These are phyloP conservation scores for Lagria hirta DNA, from an alignment of 2,888 invertebrate genomes.

Conservation along the genomic window DNA sequence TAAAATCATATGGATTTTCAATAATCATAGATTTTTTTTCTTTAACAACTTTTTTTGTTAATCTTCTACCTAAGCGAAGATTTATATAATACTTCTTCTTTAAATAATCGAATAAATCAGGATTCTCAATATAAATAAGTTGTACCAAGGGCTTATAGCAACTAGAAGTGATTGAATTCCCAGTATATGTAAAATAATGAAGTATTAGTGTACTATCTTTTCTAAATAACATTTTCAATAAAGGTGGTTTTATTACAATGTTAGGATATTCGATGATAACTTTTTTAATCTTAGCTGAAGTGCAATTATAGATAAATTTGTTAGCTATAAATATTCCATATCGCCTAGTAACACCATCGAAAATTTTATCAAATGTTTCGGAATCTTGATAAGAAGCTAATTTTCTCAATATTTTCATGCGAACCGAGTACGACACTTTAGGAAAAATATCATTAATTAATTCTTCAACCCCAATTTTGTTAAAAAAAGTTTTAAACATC, in stretches of 20 bases:
- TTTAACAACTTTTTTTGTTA: too few species aligned
- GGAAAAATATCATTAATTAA: conserved; percentile 36
- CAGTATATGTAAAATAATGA: too few species aligned
- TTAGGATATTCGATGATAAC: conserved; percentile 25
- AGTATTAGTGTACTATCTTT: too few species aligned
- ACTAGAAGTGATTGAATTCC: too few species aligned
- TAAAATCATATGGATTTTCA: neutral
- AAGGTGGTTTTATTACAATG: conserved; percentile 27
- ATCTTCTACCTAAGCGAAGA: too few species aligned
- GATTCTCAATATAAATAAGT: too few species aligned
- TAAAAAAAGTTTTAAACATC: conserved; percentile 35
- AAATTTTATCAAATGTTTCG: conserved; percentile 31
- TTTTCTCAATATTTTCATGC: conserved; percentile 36
- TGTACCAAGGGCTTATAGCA: too few species aligned
- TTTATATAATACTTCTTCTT: too few species aligned
- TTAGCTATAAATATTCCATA: conserved; percentile 35
- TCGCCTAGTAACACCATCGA: conserved; percentile 30
- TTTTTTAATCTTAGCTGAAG: conserved; percentile 29
- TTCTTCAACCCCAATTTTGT: conserved; percentile 20
- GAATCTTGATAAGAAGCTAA: conserved; percentile 26
- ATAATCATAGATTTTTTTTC: too few species aligned
- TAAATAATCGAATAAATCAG: too few species aligned
- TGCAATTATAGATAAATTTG: conserved; percentile 33
- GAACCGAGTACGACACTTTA: conserved; percentile 31
- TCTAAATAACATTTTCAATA: too few species aligned